phyloP scores from a whole-genome alignment of 2,113 vertebrate species.

The Cricetomys ansorgei region DNA sequence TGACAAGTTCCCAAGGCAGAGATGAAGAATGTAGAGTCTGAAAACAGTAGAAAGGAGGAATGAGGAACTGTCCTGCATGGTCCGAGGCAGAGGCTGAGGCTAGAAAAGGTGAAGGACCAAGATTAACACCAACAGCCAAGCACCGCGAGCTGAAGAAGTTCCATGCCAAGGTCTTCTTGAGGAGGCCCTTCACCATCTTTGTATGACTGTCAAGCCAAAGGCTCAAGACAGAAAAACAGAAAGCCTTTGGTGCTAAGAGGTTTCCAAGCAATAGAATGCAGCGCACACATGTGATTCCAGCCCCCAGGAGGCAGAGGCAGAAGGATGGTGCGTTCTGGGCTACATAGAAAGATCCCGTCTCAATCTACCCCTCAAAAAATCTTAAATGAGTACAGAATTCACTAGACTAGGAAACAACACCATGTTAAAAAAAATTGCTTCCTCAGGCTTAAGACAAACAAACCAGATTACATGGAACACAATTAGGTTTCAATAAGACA shows the following conservation, averaged over 20 bases:
- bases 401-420: neutral
- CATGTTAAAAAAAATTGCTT: neutral
- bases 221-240: neutral
- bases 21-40: neutral
- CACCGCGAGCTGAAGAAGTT: neutral
- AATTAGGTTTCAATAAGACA: conserved; percentile 28
- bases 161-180: neutral
- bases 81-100: neutral
- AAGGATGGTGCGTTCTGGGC: neutral
- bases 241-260: neutral
- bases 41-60: neutral
- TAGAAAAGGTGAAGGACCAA: neutral
- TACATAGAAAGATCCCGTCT: neutral
- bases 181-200: neutral
- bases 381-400: conserved; percentile 11
- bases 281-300: neutral
- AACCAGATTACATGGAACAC: neutral
- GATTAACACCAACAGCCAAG: neutral
- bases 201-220: neutral
- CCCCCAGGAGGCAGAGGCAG: neutral
- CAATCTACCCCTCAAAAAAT: neutral
- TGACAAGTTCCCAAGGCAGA: neutral
- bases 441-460: neutral
- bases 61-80: neutral
- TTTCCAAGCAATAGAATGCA: neutral